Evolutionary conservation across 1,140 invertebrate genomes (phyloP).

Genomic region (Lasaia peninsularis): DNA sequence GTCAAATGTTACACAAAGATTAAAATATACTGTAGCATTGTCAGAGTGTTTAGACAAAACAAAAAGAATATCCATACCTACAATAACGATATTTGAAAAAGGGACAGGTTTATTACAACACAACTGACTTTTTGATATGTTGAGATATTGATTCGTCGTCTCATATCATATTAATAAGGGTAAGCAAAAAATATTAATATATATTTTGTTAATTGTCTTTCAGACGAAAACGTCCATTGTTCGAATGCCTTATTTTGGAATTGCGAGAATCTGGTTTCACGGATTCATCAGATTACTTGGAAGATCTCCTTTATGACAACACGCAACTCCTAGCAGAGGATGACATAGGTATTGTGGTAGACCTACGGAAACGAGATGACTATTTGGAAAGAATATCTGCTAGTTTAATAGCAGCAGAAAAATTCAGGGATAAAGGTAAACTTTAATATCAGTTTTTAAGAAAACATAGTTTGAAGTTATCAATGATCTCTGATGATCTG

Average conservation of each 20-base stretch:
- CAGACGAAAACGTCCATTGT: constrained; percentile 71
- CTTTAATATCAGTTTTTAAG: too few relatives aligned
- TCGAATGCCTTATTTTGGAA: constrained; percentile 76
- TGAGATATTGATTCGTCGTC: too few relatives aligned
- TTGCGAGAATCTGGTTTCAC: constrained; percentile 69
- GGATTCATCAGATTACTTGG: constrained; percentile 69
- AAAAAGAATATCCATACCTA: too few relatives aligned
- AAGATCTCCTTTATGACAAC: constrained; percentile 76
- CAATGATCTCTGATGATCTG: too few relatives aligned
- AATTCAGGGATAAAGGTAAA: constrained; percentile 49
- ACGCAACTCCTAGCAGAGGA: constrained; percentile 61
- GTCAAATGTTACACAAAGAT: too few relatives aligned
- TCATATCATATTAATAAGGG: too few relatives aligned
- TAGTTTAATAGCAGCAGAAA: constrained; percentile 65
- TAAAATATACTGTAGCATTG: too few relatives aligned
- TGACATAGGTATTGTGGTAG: constrained; percentile 66
- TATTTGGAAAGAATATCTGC: constrained; percentile 66
- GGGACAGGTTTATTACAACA: too few relatives aligned
- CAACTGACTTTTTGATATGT: too few relatives aligned
- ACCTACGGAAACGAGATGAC: constrained; percentile 61
- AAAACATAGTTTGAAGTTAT: too few relatives aligned
- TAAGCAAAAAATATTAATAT: not conserved
- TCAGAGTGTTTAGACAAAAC: too few relatives aligned
- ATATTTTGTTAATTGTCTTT: constrained; percentile 18
- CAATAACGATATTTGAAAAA: too few relatives aligned